phyloP scores from a whole-genome alignment of 2,888 invertebrate genomes.

The Dynastes maya region DNA sequence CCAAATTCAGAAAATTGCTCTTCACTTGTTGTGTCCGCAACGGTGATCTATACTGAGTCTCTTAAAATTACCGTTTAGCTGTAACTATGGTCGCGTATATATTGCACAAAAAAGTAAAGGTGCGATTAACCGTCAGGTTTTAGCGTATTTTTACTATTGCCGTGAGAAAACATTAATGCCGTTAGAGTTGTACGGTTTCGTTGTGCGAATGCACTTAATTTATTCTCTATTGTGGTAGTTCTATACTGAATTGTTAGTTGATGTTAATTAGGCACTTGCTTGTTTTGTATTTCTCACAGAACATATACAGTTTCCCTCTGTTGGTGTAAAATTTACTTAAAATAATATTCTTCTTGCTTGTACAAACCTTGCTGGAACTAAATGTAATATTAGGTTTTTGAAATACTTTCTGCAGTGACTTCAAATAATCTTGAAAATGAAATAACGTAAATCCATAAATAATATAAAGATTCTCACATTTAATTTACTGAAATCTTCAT shows the following conservation, averaged over 20 bases:
- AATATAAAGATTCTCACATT: too few relatives aligned
- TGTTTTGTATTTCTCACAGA: not conserved
- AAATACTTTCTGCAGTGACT: too few relatives aligned
- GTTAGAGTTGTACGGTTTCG: slow-evolving; percentile 18
- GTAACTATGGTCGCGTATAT: not conserved
- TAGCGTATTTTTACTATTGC: not conserved
- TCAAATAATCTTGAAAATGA: too few relatives aligned
- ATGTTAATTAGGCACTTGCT: not conserved
- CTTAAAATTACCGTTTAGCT: slow-evolving; percentile 4
- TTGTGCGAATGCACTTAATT: slow-evolving; percentile 22
- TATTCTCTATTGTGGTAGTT: not conserved
- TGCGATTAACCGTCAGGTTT: not conserved
- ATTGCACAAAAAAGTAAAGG: not conserved
- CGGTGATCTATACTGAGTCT: not conserved
- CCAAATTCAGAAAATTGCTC: slow-evolving; percentile 48
- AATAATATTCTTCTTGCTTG: too few relatives aligned
- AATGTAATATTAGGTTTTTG: too few relatives aligned
- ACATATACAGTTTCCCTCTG: not conserved
- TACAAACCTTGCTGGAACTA: too few relatives aligned
- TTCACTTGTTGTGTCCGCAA: slow-evolving; percentile 13
- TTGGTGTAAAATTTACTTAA: too few relatives aligned
- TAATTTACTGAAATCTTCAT: too few relatives aligned
- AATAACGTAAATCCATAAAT: too few relatives aligned
- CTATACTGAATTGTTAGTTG: slow-evolving; percentile 6
- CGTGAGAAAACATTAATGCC: slow-evolving; percentile 11